phyloP scores from a whole-genome alignment of 2,113 vertebrate genomes.

The Zosterops pallidus region DNA sequence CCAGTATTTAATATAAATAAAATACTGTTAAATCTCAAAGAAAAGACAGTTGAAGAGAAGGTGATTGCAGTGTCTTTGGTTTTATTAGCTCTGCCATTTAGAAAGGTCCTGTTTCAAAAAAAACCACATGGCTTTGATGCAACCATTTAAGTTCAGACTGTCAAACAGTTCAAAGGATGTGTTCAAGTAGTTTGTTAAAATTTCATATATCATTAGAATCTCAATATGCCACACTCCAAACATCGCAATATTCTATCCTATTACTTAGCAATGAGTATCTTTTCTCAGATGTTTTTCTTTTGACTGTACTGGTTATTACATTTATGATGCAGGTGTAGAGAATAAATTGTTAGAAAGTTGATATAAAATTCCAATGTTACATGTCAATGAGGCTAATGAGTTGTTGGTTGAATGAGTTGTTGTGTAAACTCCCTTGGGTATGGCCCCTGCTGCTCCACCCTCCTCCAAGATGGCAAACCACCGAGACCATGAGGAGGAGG shows the following conservation, averaged over 20 bases:
- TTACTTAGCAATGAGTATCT: neutral
- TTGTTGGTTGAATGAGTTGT: no score
- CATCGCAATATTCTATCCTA: neutral
- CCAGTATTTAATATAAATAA: neutral
- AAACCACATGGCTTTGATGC: neutral
- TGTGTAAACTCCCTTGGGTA: no score
- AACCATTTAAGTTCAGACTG: neutral
- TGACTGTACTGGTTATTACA: neutral
- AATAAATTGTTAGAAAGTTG: no score
- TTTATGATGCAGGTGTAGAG: neutral
- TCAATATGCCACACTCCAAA: neutral
- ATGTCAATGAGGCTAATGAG: no score
- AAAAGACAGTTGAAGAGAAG: neutral
- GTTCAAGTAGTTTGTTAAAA: neutral
- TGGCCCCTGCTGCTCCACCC: no score
- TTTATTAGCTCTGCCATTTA: neutral
- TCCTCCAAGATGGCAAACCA: no score
- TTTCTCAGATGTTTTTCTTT: neutral
- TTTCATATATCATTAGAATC: neutral
- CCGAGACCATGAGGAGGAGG: no score
- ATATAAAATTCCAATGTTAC: neutral
- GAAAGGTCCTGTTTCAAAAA: neutral
- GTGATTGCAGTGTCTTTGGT: neutral
- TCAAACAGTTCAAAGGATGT: neutral
- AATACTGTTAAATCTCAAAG: neutral